These are phyloP conservation scores for Sclerodermus sp. DNA, from an alignment of 2,888 invertebrate species.

Conservation along the genomic window DNA sequence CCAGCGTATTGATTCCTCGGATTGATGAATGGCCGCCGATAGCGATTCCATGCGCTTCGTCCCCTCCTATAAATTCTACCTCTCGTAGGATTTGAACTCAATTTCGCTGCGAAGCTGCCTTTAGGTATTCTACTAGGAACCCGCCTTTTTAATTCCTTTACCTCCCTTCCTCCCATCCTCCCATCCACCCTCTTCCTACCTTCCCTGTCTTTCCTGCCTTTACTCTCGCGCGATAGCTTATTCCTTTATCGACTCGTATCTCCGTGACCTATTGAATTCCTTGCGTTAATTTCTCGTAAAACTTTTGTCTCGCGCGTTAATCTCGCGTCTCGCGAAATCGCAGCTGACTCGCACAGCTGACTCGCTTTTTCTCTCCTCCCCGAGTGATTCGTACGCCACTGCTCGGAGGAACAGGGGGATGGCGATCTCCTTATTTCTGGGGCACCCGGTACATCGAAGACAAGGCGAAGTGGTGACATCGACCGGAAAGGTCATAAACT, in stretches of 20 bases:
- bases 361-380: no score
- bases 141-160: background rate
- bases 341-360: no score
- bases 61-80: conserved; percentile 33
- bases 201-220: no score
- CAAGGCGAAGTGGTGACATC: conserved; percentile 50
- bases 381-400: no score
- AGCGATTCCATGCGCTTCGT: conserved; percentile 54
- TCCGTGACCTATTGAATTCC: no score
- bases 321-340: no score
- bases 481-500: conserved; percentile 47
- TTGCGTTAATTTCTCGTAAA: no score
- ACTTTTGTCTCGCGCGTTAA: no score
- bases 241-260: no score
- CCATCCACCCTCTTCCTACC: background rate
- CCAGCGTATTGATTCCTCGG: conserved; percentile 58
- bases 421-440: no score
- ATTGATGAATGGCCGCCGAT: conserved; percentile 59
- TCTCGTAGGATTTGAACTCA: conserved; percentile 41
- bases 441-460: conserved; percentile 29
- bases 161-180: background rate
- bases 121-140: conserved; percentile 18
- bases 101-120: conserved; percentile 30
- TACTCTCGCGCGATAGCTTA: no score
- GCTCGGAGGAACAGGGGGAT: no score